Evolutionary conservation across 2,797 vertebrate genomes (phyloP), one percentile per base, ranked within the genome.

Genomic region (Denticeps clupeoides): DNA sequence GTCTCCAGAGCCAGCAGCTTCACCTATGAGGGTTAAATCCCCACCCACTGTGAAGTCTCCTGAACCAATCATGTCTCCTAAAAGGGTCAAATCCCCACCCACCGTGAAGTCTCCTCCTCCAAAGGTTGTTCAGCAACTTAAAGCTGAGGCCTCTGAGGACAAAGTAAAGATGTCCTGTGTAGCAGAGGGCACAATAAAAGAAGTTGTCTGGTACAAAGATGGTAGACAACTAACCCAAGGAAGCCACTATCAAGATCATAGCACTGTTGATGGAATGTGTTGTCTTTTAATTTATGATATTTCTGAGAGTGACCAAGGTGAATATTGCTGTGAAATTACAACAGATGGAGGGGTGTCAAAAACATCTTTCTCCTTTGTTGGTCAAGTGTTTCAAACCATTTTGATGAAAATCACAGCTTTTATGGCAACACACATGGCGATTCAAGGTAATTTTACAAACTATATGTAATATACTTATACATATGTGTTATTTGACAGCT

Each of bases 311-410:
- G 93, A 99, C 64, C 82, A 90, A 62, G 95, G 95, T 64, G 92
- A 96, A 77, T 99, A 96, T 42, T 70, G 68, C 38, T 99, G 93
- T 78, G 93, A 99, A 80, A 81, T 99, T 68, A 84, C 69, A 49
- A 82, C 88, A 41, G 89, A 93, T 66, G 88, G 87, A 63, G 90
- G 89, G 29, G 53, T 85, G 41, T 90, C 90, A 47, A 96, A 87
- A 80, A 90, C 90, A 49, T 89, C 77, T 56, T 93, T 96, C 63
- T 88, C 87, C 42, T 89, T 99, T 67, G 80, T 63, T 0, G 91
- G 93, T 31, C 90, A 94, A 69, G 78, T 78, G 53, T 97, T 96
- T 70, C 91, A 89, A 75, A 85, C 79, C 41, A 81, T 91, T 19
- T 71, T 78, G 51, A 78, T 84, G 67, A 89, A 96, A 60, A 55